A percentile compares a stretch with the other conserved stretches of the same genome.
Evolutionary conservation across 2,797 vertebrate genomes (phyloP).

Genomic region (Chaetodon trifasciatus): DNA sequence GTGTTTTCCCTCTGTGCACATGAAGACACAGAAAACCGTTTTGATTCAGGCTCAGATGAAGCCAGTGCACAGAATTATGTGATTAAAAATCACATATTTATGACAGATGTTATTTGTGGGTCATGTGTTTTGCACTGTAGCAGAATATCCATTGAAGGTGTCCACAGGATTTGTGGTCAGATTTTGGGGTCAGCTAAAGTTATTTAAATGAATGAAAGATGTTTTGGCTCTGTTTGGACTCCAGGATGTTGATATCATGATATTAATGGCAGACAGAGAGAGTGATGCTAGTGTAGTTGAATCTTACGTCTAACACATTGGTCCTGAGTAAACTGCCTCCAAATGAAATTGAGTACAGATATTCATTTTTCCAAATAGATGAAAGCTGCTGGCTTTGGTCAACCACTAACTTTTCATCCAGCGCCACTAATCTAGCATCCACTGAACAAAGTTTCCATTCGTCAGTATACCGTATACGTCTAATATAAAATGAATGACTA

Average conservation of each 20-base stretch:
- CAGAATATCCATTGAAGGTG: background rate
- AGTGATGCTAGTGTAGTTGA: background rate
- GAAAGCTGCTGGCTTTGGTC: too few relatives aligned
- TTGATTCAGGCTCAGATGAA: background rate
- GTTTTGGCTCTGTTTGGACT: background rate
- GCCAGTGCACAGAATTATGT: background rate
- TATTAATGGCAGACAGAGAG: background rate
- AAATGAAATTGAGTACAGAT: background rate
- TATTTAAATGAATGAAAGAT: background rate
- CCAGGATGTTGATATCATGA: background rate
- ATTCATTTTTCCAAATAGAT: background rate
- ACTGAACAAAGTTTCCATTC: too few relatives aligned
- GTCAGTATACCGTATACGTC: too few relatives aligned
- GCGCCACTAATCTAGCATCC: too few relatives aligned
- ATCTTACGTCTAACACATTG: too few relatives aligned
- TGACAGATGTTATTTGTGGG: background rate
- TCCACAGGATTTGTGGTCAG: too few relatives aligned
- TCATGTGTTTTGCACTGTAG: background rate
- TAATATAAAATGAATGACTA: too few relatives aligned
- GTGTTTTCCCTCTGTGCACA: background rate
- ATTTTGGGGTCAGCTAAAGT: too few relatives aligned
- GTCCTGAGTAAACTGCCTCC: background rate
- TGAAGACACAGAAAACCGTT: background rate
- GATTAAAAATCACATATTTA: background rate
- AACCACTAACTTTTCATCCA: too few relatives aligned